Evolutionary conservation across 2,888 invertebrate species (phyloP).

Genomic region (Aphodius granarius): DNA sequence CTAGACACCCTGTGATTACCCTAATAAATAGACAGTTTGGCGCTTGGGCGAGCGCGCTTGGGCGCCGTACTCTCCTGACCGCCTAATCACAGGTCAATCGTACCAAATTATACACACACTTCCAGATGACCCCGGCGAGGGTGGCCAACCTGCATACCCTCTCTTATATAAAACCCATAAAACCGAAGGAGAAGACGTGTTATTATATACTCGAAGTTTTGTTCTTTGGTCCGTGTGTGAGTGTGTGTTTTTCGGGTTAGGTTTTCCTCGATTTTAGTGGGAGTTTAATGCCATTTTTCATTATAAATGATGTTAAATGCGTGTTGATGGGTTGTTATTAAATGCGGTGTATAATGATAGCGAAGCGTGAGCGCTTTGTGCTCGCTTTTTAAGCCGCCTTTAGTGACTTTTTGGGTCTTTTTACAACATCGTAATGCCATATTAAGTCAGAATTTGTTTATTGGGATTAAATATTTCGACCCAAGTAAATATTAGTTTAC

Average conservation of each 20-base stretch:
- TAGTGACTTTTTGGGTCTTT: too few species aligned
- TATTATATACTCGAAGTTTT: conserved; percentile 28
- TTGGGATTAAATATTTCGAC: too few species aligned
- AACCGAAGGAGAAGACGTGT: conserved; percentile 32
- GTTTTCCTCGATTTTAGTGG: conserved; percentile 36
- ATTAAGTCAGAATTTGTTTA: too few species aligned
- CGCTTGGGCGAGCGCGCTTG: conserved; percentile 32
- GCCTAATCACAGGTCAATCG: conserved; percentile 52
- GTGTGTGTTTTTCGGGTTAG: conserved; percentile 34
- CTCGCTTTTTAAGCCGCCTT: neutral
- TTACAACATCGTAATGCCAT: too few species aligned
- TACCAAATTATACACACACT: conserved; percentile 49
- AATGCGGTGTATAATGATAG: conserved; percentile 21
- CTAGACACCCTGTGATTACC: conserved; percentile 52
- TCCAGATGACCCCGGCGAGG: conserved; percentile 45
- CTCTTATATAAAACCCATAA: conserved; percentile 5
- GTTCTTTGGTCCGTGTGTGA: conserved; percentile 13
- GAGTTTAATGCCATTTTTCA: conserved; percentile 32
- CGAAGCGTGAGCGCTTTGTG: conserved; percentile 9
- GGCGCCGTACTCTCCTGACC: conserved; percentile 50
- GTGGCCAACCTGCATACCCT: conserved; percentile 39
- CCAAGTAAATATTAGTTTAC: too few species aligned
- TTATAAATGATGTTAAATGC: conserved; percentile 35
- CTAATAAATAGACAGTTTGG: conserved; percentile 54
- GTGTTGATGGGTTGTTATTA: conserved; percentile 33